Percentiles rank a stretch among this genome's conserved stretches.
Evolutionary conservation across 2,797 vertebrate genomes (phyloP).

Genomic region (Onychomys arenicola): DNA sequence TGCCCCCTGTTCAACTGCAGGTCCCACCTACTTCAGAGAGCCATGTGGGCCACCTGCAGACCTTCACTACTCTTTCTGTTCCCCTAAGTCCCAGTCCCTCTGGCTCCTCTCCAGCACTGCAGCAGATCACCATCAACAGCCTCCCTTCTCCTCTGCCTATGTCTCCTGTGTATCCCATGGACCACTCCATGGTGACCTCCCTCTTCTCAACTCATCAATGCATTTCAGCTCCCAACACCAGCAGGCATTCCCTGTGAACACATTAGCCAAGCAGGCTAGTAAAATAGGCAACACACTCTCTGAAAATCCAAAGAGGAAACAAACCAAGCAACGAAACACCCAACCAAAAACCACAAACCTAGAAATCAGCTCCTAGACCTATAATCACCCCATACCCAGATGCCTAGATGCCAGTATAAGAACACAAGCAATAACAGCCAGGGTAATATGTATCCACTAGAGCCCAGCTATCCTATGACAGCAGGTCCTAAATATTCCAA

Average conservation of each 20-base stretch:
- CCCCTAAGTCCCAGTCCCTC: background rate
- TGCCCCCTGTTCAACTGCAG: background rate
- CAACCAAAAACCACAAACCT: too few species aligned
- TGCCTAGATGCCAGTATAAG: too few species aligned
- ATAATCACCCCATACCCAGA: too few species aligned
- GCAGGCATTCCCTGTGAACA: background rate
- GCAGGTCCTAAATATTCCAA: background rate
- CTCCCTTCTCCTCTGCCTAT: background rate
- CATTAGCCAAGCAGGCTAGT: background rate
- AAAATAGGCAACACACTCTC: too few species aligned
- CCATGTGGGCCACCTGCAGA: background rate
- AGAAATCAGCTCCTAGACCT: too few species aligned
- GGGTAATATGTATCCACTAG: background rate
- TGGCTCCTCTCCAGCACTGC: background rate
- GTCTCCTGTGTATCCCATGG: background rate
- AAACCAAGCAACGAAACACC: too few species aligned
- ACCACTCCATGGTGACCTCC: background rate
- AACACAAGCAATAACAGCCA: background rate
- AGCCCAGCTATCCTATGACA: too few species aligned
- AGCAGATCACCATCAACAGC: background rate
- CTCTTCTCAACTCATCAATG: background rate
- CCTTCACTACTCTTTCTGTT: background rate
- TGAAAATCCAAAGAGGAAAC: too few species aligned
- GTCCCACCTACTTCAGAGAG: background rate
- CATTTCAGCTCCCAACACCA: background rate